Conservation (phyloP, 2,797 vertebrate species). For the Catostomus latipinnis region DNA sequence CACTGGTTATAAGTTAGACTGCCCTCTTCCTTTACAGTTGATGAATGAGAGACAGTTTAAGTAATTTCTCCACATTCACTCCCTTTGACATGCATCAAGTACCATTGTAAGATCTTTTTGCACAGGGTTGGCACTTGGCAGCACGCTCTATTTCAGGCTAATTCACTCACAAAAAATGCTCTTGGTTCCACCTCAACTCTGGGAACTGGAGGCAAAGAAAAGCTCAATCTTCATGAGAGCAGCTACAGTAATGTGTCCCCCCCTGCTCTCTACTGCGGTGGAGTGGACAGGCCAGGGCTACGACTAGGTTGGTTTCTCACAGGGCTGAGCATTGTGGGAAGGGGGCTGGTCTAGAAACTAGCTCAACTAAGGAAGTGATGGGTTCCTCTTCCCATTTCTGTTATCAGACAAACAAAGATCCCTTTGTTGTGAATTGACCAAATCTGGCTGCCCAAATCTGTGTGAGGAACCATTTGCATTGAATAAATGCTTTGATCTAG, state of each 20-base stretch:
- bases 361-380: constrained; percentile 12
- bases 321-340: constrained; percentile 28
- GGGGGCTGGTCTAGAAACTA: constrained; percentile 33
- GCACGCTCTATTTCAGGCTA: constrained; percentile 16
- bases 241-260: constrained; percentile 30
- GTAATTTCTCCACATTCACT: constrained; percentile 6
- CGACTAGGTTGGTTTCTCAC: constrained; percentile 21
- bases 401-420: constrained; percentile 44
- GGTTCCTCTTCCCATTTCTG: constrained; percentile 50
- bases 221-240: constrained; percentile 16
- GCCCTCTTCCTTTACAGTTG: background rate
- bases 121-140: background rate
- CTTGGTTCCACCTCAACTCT: background rate
- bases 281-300: background rate
- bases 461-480: constrained; percentile 14
- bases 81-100: background rate
- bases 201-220: background rate
- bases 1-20: background rate
- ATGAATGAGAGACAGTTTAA: background rate
- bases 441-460: background rate
- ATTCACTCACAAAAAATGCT: constrained; percentile 16
- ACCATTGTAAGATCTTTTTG: background rate
- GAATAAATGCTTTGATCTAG: background rate
- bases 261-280: constrained; percentile 16
- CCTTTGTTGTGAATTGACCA: constrained; percentile 48